Evolutionary conservation across 2,113 vertebrate species (phyloP).

Genomic region (Ictalurus punctatus): DNA sequence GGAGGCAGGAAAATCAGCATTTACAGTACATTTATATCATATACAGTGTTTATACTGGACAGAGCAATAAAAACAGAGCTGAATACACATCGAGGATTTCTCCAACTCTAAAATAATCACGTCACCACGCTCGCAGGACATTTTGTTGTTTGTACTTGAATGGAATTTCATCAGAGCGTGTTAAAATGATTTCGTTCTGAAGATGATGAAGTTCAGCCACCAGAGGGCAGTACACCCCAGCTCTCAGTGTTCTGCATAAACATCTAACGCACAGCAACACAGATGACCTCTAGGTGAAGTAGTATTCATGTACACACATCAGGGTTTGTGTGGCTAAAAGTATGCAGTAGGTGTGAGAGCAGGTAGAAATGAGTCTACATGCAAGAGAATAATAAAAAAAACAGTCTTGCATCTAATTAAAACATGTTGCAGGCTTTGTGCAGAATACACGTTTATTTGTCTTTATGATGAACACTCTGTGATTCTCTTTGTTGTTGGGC

Average conservation of each 20-base stretch:
- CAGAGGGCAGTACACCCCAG: neutral
- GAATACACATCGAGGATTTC: neutral
- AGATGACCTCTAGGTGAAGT: neutral
- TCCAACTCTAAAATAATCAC: too few species aligned
- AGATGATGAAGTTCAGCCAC: neutral
- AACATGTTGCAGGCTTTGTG: neutral
- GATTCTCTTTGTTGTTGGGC: neutral
- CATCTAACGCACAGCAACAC: neutral
- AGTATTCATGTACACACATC: neutral
- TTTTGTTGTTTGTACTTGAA: neutral
- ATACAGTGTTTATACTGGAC: too few species aligned
- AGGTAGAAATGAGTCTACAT: neutral
- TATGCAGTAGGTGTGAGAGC: too few species aligned
- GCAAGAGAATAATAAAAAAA: neutral
- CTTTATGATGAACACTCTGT: neutral
- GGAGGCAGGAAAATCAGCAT: neutral
- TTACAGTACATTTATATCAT: too few species aligned
- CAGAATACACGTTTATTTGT: neutral
- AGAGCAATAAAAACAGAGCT: neutral
- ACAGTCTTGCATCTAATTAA: neutral
- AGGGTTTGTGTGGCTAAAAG: neutral
- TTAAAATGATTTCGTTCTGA: neutral
- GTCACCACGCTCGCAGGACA: neutral
- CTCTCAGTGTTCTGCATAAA: neutral
- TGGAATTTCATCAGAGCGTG: too few species aligned